Evolutionary conservation across 1,140 invertebrate species (phyloP).

Genomic region (Drosophila ercepeae): DNA sequence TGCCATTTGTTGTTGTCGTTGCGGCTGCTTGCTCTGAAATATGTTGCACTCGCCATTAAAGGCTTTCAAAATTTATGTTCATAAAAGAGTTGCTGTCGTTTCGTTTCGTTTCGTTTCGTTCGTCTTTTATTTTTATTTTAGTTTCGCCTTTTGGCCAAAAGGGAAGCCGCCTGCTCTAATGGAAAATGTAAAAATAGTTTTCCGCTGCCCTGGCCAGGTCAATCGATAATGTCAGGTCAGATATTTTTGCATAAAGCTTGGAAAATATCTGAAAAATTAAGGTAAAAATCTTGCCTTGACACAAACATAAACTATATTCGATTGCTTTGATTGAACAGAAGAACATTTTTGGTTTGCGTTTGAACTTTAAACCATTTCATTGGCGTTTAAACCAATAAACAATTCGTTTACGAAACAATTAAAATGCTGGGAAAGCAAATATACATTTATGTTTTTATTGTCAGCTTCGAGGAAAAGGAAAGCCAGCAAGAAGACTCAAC

Average conservation of each 20-base stretch:
- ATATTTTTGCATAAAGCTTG: constrained; percentile 24
- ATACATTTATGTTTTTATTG: neutral
- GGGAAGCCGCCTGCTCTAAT: constrained; percentile 21
- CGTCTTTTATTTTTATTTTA: constrained; percentile 30
- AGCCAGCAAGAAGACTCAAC: neutral
- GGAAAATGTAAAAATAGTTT: constrained; percentile 52
- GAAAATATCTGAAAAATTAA: neutral
- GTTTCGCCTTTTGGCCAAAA: neutral
- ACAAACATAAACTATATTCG: neutral
- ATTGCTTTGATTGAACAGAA: neutral
- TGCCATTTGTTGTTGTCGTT: constrained; percentile 58
- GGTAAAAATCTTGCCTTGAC: constrained; percentile 14
- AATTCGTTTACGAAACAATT: constrained; percentile 13
- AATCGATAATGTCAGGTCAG: constrained; percentile 44
- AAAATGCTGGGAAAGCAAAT: constrained; percentile 15
- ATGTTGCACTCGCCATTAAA: constrained; percentile 70
- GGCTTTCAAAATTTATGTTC: constrained; percentile 75
- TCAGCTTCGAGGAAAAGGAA: neutral
- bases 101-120: constrained; percentile 31
- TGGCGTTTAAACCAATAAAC: constrained; percentile 11
- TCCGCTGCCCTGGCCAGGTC: constrained; percentile 36
- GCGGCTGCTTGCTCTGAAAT: constrained; percentile 46
- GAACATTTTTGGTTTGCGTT: no score
- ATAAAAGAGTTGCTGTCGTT: constrained; percentile 62
- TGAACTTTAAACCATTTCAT: no score